Evolutionary conservation across 2,888 invertebrate genomes (phyloP), one percentile per base, ranked within the genome.

Genomic region (Trimorus sp.): DNA sequence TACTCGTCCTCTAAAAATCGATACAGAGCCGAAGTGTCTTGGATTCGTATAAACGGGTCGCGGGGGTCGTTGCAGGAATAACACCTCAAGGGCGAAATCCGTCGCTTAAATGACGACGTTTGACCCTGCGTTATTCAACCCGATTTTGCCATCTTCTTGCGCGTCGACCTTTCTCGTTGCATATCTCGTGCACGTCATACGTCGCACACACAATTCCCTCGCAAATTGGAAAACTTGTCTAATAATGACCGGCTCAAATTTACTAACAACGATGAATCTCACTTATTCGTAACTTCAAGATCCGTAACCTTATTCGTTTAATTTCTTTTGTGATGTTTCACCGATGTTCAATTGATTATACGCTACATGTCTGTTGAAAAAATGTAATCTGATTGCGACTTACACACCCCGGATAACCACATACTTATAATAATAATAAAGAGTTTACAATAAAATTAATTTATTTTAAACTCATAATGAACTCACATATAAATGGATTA

Each of bases 201-300:
- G 51, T 60, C 53, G 69, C 51, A 45, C 42, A 69, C 49, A 63
- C 58, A 63, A 37, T 60, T 73, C 37, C 42, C 49, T 71, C 69
- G 83, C 63, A 88, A 88, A 88, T 87, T 87, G 88, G 84, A 87
- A 88, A 87, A 86, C 86, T 87, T 87, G 85, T 80, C 83, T 83
- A 73, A 83, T 66, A 80, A 69, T 79, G 54, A 60, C 60, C 66
- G 45, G 51, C 40, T 1, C 26, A 40, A 66, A 40, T 71, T 48
- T 37, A 42, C 68, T 70, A 58, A 78, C 68, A 65, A 75, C 56
- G 5, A 79, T 82, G 79, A 83, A 83, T 82, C 79, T 83, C 12
- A 74, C 84, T 85, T 80, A 83, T 81, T 73, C 69, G 42, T 42
- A 86, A 84, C 79, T 78, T 84, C 71, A 14, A 40, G 68, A 70